Base-by-base conservation (phyloP, 2,888 invertebrate species). In the Ormyrus pomaceus region DNA sequence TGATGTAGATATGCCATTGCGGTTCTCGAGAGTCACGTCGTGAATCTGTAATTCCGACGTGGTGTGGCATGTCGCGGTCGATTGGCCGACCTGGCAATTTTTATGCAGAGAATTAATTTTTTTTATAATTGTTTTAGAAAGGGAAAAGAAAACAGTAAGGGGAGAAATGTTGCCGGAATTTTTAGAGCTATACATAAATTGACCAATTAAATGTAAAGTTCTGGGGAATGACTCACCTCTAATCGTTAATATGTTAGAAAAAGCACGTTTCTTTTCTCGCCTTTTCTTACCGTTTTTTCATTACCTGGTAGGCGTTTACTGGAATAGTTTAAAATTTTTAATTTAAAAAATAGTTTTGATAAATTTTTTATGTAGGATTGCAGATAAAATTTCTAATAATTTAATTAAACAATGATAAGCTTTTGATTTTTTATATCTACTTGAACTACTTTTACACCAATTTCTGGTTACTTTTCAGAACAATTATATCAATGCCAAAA, bases 21-120 rank as follows among this genome's bases (percentile, higher is more conserved):
- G 58, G 61, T 79, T 79, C 62, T 69, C 46, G 48, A 62, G 51
- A 79, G 74, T 74, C 79, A 79, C 58, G 70, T 64, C 53, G 46
- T 65, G 69, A 65, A 75, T 74, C 70, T 51, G 11, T 65, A 64
- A 75, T 79, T 64, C 50, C 58, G 13, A 61, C 10, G 34, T 7
- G 34, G 55, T 46, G 34, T 34, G 34, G 34, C 34, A 34, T 34
- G 34, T n/a, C 50, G 9, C 11, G 19, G 34, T 19, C 5, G 13
- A 50, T 51, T 7, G 0, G 2, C 10, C 9, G 19, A 46, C 10
- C n/a, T 6, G 34, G 9, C 45, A n/a, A 53, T 53, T 53, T 58
- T 13, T n/a, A 8, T 13, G 13, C n/a, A 58, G 56, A 6, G 13
- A 11, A 7, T 66, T 9, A 0, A 2, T 3, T 53, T 51, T 66